Evolutionary conservation across 2,888 invertebrate species (phyloP), one percentile per base, ranked within the genome.

Genomic region (Tipula confusa): DNA sequence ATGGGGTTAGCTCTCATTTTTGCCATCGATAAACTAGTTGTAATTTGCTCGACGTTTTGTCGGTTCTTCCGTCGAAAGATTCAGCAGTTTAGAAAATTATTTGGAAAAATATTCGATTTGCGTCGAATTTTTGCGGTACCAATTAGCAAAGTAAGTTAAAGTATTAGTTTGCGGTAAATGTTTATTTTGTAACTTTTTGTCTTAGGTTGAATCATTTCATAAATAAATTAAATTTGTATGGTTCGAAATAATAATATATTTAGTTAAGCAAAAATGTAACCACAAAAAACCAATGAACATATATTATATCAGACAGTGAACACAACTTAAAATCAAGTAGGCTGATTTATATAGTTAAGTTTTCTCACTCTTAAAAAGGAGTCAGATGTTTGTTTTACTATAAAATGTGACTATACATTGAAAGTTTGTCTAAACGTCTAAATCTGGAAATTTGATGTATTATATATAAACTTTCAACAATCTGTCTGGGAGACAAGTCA

Each of bases 161-260:
- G n/a, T n/a, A n/a, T n/a, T n/a, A n/a, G n/a, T n/a, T n/a, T n/a
- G n/a, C n/a, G n/a, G n/a, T n/a, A n/a, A n/a, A n/a, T 64, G 3
- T 15, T 15, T 43, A 43, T 2, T 43, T 43, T 43, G 43, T 7
- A 15, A 15, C 43, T 43, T 6, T 43, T 43, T 43, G n/a, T 15
- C 3, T 24, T 64, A 64, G 64, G 24, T 64, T 64, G 64, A 64
- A 64, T 64, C 64, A 64, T 64, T 64, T 64, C 24, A 64, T 64
- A 64, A 64, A 64, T 64, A 64, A 64, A 64, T 64, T 64, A 43
- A 43, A 43, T n/a, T 43, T 43, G 7, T 64, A 64, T 64, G 64
- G 64, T 64, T 64, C 24, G 24, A 64, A 64, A 64, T 24, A 64
- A 64, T 64, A 64, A 24, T 64, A 64, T 24, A n/a, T n/a, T n/a